Conservation (phyloP, 2,113 vertebrate species). For the Neolamprologus falcicula region DNA sequence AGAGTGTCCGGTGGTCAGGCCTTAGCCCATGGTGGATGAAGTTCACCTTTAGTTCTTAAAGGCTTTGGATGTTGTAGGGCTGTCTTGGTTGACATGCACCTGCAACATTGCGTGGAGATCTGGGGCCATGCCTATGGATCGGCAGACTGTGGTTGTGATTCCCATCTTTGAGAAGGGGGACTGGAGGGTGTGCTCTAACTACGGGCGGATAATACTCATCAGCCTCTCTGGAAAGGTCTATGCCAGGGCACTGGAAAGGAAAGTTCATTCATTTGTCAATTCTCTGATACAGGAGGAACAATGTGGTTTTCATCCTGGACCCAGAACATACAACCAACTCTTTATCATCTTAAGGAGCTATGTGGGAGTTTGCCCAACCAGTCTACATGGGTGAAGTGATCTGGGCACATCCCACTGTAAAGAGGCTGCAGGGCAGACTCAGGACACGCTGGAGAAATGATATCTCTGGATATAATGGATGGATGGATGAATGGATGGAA, state of each 20-base stretch:
- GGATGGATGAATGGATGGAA: not conserved
- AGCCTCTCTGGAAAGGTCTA: not conserved
- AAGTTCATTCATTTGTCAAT: not conserved
- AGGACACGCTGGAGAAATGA: not conserved
- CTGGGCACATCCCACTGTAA: not conserved
- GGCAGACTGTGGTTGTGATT: not conserved
- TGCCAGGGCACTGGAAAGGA: not conserved
- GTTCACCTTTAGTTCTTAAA: not conserved
- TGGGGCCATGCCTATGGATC: not conserved
- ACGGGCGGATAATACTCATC: not conserved
- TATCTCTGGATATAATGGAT: not conserved
- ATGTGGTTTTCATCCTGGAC: not conserved
- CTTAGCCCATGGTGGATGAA: not conserved
- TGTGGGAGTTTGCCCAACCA: not conserved
- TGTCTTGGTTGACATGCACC: not conserved
- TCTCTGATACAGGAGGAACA: not conserved
- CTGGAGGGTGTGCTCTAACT: not conserved
- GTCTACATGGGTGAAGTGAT: not conserved
- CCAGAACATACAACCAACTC: not conserved
- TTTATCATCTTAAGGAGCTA: not conserved
- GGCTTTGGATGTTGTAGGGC: not conserved
- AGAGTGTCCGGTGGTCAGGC: not conserved
- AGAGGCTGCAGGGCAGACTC: not conserved
- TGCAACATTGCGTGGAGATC: not conserved
- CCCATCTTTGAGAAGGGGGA: not conserved